Percentiles rank a stretch among this genome's conserved stretches.
Evolutionary conservation across 2,113 vertebrate genomes (phyloP).

Genomic region (Odocoileus hemionus): DNA sequence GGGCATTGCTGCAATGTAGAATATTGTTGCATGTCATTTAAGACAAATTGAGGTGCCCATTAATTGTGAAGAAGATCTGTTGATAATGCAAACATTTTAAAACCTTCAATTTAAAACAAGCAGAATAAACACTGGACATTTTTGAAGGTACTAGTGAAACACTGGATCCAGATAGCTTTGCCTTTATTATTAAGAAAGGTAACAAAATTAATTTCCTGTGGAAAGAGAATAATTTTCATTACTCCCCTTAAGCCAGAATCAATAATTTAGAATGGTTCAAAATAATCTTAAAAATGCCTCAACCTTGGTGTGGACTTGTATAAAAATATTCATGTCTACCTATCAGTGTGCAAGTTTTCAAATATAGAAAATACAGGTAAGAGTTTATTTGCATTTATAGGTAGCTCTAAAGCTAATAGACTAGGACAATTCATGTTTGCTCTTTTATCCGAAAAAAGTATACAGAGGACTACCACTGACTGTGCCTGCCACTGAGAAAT

Average conservation of each 20-base stretch:
- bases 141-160: constrained; percentile 17
- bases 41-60: background rate
- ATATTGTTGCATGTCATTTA: background rate
- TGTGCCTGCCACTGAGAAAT: constrained; percentile 34
- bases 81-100: constrained; percentile 15
- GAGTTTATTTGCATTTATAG: constrained; percentile 14
- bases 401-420: constrained; percentile 32
- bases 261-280: constrained; percentile 51
- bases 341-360: constrained; percentile 4
- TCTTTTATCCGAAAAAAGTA: constrained; percentile 54
- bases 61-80: constrained; percentile 27
- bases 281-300: constrained; percentile 41
- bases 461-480: background rate
- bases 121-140: constrained; percentile 32
- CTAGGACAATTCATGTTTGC: background rate
- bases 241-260: constrained; percentile 36
- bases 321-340: background rate
- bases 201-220: constrained; percentile 55
- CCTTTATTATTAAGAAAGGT: constrained; percentile 45
- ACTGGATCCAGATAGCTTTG: constrained; percentile 6
- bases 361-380: constrained; percentile 11
- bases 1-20: background rate
- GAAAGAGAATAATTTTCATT: constrained; percentile 47
- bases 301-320: background rate
- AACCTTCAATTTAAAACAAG: constrained; percentile 27